These are phyloP conservation scores for Columbina picui DNA, from an alignment of 2,113 vertebrate species.

Conservation along the genomic window DNA sequence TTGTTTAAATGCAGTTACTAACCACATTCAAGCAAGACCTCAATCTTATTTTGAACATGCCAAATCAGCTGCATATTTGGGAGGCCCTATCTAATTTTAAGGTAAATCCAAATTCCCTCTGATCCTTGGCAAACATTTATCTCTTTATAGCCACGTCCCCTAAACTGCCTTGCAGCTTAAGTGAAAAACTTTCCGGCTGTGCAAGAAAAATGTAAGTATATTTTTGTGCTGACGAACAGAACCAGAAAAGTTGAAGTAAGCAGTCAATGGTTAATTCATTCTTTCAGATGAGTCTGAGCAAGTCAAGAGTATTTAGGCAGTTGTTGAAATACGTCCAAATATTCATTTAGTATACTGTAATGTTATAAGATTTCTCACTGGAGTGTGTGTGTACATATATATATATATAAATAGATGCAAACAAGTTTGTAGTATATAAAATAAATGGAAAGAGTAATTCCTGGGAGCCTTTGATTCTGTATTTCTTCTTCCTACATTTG, in stretches of 20 bases:
- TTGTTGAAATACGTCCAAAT: background rate
- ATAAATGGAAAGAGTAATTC: background rate
- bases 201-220: background rate
- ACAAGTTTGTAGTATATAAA: background rate
- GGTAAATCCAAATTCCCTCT: constrained; percentile 9
- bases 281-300: background rate
- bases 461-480: background rate
- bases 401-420: background rate
- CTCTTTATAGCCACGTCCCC: background rate
- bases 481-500: background rate
- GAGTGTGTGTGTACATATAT: no score
- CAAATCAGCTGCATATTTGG: background rate
- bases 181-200: background rate
- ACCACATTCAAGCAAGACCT: background rate
- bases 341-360: background rate
- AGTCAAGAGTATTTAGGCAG: background rate
- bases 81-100: background rate
- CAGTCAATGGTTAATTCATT: background rate
- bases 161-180: background rate
- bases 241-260: background rate
- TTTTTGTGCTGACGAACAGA: background rate
- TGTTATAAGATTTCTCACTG: background rate
- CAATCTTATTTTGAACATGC: background rate
- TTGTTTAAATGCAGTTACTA: background rate
- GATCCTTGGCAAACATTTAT: constrained; percentile 5